phyloP scores from a whole-genome alignment of 2,888 invertebrate species.

The Strigamia maritima region DNA sequence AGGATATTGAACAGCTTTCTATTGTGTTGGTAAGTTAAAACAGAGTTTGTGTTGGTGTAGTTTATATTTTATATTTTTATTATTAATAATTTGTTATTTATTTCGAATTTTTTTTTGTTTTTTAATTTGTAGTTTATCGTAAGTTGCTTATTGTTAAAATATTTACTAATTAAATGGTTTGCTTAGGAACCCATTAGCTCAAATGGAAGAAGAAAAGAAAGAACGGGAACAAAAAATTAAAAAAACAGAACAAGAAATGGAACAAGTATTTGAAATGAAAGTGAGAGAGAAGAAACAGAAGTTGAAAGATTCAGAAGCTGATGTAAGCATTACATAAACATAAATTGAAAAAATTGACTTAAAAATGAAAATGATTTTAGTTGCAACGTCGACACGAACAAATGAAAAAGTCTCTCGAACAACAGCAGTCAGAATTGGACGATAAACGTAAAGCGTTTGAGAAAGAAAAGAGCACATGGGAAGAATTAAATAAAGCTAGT shows the following conservation, averaged over 20 bases:
- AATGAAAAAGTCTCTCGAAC: conserved; percentile 72
- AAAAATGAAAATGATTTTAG: conserved; percentile 48
- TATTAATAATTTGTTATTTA: not conserved
- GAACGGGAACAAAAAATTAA: conserved; percentile 96
- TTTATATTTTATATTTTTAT: conserved; percentile 36
- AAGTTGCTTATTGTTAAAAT: not conserved
- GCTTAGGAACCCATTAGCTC: conserved; percentile 89
- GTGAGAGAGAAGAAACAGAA: conserved; percentile 94
- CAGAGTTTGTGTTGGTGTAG: conserved; percentile 30
- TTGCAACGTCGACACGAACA: conserved; percentile 85
- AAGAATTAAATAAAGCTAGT: conserved; percentile 81
- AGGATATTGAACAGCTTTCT: conserved; percentile 85
- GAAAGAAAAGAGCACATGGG: conserved; percentile 82
- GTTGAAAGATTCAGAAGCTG: conserved; percentile 89
- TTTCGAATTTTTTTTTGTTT: not conserved
- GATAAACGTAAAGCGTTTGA: conserved; percentile 82
- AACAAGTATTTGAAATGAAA: conserved; percentile 98
- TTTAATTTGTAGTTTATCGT: not conserved
- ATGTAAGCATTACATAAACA: conserved; percentile 57
- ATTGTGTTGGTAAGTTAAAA: conserved; percentile 75
- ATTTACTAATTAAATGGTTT: conserved; percentile 1
- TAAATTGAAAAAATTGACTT: not conserved
- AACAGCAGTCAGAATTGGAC: conserved; percentile 86
- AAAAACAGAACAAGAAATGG: conserved; percentile 98
- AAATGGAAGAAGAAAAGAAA: conserved; percentile 96